Evolutionary conservation across 2,888 invertebrate genomes (phyloP), one percentile per base, ranked within the genome.

Genomic region (Ophion ellenae): DNA sequence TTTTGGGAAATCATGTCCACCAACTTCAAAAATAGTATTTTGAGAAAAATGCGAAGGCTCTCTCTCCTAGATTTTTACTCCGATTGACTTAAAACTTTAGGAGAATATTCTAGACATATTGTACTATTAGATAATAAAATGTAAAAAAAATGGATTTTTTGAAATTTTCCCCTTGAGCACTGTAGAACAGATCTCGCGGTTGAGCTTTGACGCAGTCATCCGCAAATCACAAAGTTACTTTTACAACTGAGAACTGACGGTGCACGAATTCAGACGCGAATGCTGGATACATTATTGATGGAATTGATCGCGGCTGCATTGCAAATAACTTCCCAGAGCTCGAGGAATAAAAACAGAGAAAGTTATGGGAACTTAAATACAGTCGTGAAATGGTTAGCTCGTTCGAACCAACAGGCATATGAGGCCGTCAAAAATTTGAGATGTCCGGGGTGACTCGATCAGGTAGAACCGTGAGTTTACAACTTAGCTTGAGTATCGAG

Each of bases 361-460:
- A 67, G 74, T 59, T 83, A 57, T 74, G 73, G 70, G 59, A 24
- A 88, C 84, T 75, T 86, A 89, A 91, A 91, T 89, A 89, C 86
- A 90, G 90, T 90, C 89, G 88, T 89, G 88, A 89, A 90, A 88
- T 89, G 90, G 91, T 91, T 89, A 88, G 87, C 87, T 88, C 83
- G 90, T 90, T 92, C 90, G 88, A 86, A 86, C 88, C 84, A 89
- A 88, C 89, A 87, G 88, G 87, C 92, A 91, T 92, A 92, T 91
- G 14, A 14, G 87, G 87, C 87, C 83, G 88, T 91, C 90, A 91
- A 92, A 92, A 92, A 92, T 92, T 90, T 91, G 87, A 85, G 90
- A 89, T 90, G 88, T 90, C 91, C 89, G 83, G 89, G 88, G 14
- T 47, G 47, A 47, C 7, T 40, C 40, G 40, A 40, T 40, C 40